phyloP scores from a whole-genome alignment of 2,113 vertebrate species.

The Pygoscelis adeliae region DNA sequence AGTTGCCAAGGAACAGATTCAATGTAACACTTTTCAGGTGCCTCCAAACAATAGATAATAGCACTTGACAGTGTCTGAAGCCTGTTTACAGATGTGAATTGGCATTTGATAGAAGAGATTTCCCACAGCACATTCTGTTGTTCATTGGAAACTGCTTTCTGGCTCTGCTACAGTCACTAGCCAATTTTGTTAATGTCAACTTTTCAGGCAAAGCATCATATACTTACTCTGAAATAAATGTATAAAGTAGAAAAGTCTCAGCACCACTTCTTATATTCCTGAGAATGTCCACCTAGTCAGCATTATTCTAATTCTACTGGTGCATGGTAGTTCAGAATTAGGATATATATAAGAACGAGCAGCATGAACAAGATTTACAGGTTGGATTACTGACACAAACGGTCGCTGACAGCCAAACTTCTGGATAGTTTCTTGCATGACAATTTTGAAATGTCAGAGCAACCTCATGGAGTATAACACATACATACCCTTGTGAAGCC shows the following conservation, averaged over 20 bases:
- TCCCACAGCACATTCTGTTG: background rate
- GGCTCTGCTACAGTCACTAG: background rate
- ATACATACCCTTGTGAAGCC: constrained; percentile 94
- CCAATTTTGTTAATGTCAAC: background rate
- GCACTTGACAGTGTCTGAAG: background rate
- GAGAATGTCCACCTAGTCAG: background rate
- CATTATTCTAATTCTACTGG: background rate
- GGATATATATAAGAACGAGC: background rate
- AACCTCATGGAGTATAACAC: background rate
- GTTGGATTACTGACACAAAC: background rate
- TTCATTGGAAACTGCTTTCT: background rate
- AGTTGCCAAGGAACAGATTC: constrained; percentile 37
- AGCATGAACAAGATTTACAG: background rate
- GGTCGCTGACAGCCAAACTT: background rate
- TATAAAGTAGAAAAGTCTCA: background rate
- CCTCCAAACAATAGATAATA: constrained; percentile 23
- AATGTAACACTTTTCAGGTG: background rate
- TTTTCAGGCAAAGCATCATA: background rate
- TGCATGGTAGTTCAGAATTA: background rate
- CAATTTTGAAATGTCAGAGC: background rate
- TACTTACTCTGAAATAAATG: background rate
- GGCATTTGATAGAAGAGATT: background rate
- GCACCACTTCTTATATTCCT: background rate
- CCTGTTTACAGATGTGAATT: background rate
- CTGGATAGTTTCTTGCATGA: background rate